phyloP scores from a whole-genome alignment of 2,797 vertebrate species.

The Parotocinclus haroldoi region DNA sequence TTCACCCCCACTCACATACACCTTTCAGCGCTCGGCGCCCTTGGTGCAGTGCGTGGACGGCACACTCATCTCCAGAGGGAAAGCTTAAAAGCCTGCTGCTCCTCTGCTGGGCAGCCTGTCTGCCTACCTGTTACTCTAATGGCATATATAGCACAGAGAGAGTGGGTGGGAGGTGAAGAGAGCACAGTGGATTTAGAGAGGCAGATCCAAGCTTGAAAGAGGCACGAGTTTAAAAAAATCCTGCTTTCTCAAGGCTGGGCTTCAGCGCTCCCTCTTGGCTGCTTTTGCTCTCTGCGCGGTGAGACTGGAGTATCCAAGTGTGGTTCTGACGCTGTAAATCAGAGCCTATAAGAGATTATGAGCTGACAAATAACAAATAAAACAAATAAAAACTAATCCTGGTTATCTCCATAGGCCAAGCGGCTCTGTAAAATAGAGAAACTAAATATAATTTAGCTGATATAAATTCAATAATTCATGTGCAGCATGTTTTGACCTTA shows the following conservation, averaged over 20 bases:
- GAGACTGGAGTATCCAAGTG: slow-evolving; percentile 30
- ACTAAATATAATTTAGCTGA: too few species aligned
- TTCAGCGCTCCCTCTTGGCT: slow-evolving; percentile 28
- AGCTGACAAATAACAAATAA: too few species aligned
- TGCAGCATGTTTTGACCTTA: too few species aligned
- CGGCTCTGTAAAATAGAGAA: too few species aligned
- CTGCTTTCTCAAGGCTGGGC: slow-evolving; percentile 34
- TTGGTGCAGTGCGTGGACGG: slow-evolving; percentile 29
- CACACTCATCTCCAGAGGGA: slow-evolving; percentile 43
- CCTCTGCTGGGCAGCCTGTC: slow-evolving; percentile 38
- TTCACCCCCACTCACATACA: slow-evolving; percentile 20
- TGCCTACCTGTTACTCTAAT: slow-evolving; percentile 46
- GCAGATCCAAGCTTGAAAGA: slow-evolving; percentile 42
- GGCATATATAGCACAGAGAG: slow-evolving; percentile 41
- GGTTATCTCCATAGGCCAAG: too few species aligned
- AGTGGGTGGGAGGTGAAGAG: slow-evolving; percentile 44
- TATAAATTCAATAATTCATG: too few species aligned
- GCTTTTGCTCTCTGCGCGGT: slow-evolving; percentile 26
- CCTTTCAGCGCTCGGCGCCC: slow-evolving; percentile 29
- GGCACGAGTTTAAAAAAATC: slow-evolving; percentile 18
- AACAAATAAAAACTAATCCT: too few species aligned
- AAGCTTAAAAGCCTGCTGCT: slow-evolving; percentile 46
- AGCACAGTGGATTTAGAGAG: slow-evolving; percentile 48
- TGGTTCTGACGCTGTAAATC: slow-evolving; percentile 21
- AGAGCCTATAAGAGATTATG: background rate